These are phyloP conservation scores for Burhinus oedicnemus DNA, from an alignment of 2,113 vertebrate species.

Conservation along the genomic window DNA sequence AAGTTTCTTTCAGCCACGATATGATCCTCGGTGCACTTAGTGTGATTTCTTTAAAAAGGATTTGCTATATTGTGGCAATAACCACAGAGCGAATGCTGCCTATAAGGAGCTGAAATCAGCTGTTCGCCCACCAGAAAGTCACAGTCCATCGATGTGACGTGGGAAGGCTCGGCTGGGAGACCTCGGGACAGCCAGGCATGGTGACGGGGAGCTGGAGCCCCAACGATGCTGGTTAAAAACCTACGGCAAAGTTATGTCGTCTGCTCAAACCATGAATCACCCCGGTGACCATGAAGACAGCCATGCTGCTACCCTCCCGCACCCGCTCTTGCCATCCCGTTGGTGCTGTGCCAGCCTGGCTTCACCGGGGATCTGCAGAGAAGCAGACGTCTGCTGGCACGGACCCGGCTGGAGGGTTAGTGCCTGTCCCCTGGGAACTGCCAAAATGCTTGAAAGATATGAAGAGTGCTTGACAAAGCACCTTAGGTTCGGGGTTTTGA, in stretches of 20 bases:
- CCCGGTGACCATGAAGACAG: background rate
- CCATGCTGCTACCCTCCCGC: fast-evolving
- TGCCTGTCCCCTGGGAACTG: background rate
- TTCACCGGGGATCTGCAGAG: fast-evolving
- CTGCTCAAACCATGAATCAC: background rate
- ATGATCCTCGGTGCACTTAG: constrained; percentile 8
- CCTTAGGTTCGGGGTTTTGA: background rate
- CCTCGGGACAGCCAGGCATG: background rate
- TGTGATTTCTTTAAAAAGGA: background rate
- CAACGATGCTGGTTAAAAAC: background rate
- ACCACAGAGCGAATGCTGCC: background rate
- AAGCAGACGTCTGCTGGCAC: fast-evolving
- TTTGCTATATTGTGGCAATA: constrained; percentile 60
- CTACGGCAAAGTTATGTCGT: background rate
- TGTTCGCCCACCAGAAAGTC: constrained; percentile 47
- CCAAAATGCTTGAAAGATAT: background rate
- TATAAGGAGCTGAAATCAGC: background rate
- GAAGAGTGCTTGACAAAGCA: background rate
- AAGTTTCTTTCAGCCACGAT: constrained; percentile 15
- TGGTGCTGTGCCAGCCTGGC: fast-evolving
- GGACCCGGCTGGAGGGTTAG: fast-evolving
- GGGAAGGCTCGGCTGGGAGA: background rate
- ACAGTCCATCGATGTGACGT: background rate
- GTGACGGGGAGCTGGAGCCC: background rate
- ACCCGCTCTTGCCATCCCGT: background rate